Conservation (phyloP, 2,797 vertebrate genomes). For the Poeciliopsis turneri region DNA sequence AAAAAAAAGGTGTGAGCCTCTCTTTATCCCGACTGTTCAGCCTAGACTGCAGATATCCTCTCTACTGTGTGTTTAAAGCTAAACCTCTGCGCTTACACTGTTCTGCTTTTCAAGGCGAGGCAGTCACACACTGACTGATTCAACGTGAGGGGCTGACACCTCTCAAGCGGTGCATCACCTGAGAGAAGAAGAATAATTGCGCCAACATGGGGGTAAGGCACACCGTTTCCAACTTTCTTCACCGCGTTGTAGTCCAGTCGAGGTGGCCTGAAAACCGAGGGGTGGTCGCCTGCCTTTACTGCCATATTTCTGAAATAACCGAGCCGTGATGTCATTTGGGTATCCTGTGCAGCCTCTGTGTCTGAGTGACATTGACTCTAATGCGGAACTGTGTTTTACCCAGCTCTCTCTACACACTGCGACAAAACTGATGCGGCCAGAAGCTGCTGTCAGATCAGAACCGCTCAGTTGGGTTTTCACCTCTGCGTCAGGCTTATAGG, state of each 20-base stretch:
- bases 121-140: conserved; percentile 59
- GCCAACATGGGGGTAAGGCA: conserved; percentile 86
- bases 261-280: conserved; percentile 59
- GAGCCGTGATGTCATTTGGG: conserved; percentile 17
- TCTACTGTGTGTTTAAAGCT: conserved; percentile 29
- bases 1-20: conserved; percentile 52
- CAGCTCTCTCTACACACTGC: conserved; percentile 66
- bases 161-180: conserved; percentile 82
- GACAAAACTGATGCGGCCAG: conserved; percentile 69
- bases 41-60: conserved; percentile 20
- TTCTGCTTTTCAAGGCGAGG: conserved; percentile 65
- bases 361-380: conserved; percentile 78
- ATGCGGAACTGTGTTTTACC: conserved; percentile 72
- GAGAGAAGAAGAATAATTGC: conserved; percentile 79
- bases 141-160: conserved; percentile 73
- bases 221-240: conserved; percentile 55
- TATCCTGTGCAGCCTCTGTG: conserved; percentile 44
- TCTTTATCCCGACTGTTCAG: conserved; percentile 37
- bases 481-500: neutral
- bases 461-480: neutral
- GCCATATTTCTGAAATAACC: neutral
- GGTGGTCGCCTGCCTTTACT: neutral
- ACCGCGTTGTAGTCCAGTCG: conserved; percentile 55
- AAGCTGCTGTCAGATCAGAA: conserved; percentile 20
- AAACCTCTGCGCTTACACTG: conserved; percentile 46